Evolutionary conservation across 1,140 invertebrate genomes (phyloP).

Genomic region (Paramacrobiotus metropolitanus): DNA sequence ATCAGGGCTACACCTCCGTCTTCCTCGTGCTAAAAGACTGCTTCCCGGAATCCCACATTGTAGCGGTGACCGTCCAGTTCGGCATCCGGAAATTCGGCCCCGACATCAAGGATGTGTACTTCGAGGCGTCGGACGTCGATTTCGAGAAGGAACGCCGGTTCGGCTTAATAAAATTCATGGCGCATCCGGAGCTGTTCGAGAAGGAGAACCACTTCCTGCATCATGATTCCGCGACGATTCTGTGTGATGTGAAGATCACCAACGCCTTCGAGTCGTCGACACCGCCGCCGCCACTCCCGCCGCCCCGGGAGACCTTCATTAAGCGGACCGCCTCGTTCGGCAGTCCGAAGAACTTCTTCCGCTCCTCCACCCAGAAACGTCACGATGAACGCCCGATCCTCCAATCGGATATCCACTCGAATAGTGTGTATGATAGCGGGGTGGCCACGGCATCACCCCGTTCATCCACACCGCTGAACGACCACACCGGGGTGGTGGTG

Average conservation of each 20-base stretch:
- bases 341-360: background rate
- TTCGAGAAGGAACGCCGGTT: slow-evolving; percentile 2
- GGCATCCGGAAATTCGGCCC: background rate
- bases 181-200: background rate
- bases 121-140: background rate
- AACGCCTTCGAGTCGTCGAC: background rate
- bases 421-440: too few species aligned
- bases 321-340: background rate
- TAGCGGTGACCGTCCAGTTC: background rate
- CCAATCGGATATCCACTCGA: too few species aligned
- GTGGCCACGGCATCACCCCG: too few species aligned
- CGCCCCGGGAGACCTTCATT: background rate
- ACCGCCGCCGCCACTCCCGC: background rate
- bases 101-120: slow-evolving; percentile 3
- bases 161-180: background rate
- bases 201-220: background rate
- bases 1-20: background rate
- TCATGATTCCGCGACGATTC: background rate
- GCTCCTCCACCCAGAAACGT: background rate
- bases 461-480: too few species aligned
- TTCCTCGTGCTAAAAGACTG: background rate
- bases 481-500: too few species aligned
- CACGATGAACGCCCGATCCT: background rate
- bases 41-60: background rate
- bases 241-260: background rate